These are phyloP conservation scores for Parus major DNA, from an alignment of 2,113 vertebrate species.

Conservation along the genomic window DNA sequence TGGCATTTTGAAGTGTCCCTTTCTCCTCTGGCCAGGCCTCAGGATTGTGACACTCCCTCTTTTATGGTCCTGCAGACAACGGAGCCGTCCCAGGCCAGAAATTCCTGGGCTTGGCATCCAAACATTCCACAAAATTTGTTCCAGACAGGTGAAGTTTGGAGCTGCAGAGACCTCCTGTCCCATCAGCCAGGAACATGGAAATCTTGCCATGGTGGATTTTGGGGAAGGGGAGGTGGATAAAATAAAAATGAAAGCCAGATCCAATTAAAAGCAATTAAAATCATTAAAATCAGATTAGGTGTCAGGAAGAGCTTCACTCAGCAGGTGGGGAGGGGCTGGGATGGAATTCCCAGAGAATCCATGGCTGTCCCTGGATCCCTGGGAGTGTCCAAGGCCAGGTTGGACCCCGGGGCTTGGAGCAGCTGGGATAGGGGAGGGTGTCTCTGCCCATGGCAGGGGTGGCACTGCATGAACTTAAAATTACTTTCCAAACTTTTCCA, in stretches of 20 bases:
- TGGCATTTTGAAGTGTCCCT: not conserved
- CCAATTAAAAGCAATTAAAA: not conserved
- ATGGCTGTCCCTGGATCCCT: not conserved
- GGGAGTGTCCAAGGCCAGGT: rapidly evolving
- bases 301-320: not conserved
- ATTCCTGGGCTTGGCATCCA: not conserved
- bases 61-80: rapidly evolving
- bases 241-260: not conserved
- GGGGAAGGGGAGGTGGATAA: not conserved
- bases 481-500: not conserved
- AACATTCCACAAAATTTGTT: not conserved
- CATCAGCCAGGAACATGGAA: not conserved
- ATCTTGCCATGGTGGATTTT: not conserved
- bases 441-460: not conserved
- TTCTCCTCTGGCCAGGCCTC: not conserved
- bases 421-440: rapidly evolving
- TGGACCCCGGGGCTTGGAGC: not conserved
- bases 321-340: not conserved
- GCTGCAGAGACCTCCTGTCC: not conserved
- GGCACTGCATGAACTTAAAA: rapidly evolving
- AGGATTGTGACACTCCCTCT: not conserved
- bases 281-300: too few relatives aligned
- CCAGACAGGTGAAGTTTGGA: not conserved
- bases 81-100: rapidly evolving
- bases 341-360: not conserved